These are phyloP conservation scores for Tetranychus truncatus DNA, from an alignment of 2,888 invertebrate species.

Conservation along the genomic window DNA sequence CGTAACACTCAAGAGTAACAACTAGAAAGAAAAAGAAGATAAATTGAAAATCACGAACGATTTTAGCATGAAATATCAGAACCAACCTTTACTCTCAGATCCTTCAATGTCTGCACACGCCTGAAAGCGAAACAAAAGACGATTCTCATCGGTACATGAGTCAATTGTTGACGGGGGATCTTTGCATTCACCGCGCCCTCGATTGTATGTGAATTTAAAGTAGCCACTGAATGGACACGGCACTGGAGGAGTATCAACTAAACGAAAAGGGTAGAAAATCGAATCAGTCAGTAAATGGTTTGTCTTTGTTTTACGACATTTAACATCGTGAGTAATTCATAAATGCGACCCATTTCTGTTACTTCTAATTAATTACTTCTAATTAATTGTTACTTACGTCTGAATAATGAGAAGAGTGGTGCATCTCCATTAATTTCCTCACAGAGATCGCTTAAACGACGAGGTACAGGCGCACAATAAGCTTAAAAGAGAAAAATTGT, in stretches of 20 bases:
- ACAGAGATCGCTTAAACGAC: conserved; percentile 30
- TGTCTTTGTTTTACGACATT: too few relatives aligned
- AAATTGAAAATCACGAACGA: too few relatives aligned
- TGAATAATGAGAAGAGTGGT: conserved; percentile 33
- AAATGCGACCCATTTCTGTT: not conserved
- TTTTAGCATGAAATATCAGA: not conserved
- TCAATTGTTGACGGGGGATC: conserved; percentile 77
- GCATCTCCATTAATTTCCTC: conserved; percentile 33
- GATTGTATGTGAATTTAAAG: conserved; percentile 77
- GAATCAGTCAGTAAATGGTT: too few relatives aligned
- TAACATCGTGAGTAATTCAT: too few relatives aligned
- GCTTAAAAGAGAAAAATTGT: not conserved
- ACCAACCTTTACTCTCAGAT: conserved; percentile 65
- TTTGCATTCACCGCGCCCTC: conserved; percentile 72
- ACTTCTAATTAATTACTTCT: too few relatives aligned
- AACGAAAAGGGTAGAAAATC: not conserved
- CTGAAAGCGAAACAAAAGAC: conserved; percentile 71
- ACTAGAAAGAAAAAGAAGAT: conserved; percentile 35
- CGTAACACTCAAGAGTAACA: conserved; percentile 73
- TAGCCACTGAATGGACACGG: conserved; percentile 76
- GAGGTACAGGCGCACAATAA: not conserved
- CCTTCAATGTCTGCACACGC: conserved; percentile 79
- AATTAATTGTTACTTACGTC: conserved; percentile 29
- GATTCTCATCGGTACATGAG: conserved; percentile 78
- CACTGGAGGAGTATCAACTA: conserved; percentile 58